Percentiles rank a stretch among this genome's conserved stretches.
phyloP scores from a whole-genome alignment of 2,113 vertebrate genomes.

The Alligator sinensis region DNA sequence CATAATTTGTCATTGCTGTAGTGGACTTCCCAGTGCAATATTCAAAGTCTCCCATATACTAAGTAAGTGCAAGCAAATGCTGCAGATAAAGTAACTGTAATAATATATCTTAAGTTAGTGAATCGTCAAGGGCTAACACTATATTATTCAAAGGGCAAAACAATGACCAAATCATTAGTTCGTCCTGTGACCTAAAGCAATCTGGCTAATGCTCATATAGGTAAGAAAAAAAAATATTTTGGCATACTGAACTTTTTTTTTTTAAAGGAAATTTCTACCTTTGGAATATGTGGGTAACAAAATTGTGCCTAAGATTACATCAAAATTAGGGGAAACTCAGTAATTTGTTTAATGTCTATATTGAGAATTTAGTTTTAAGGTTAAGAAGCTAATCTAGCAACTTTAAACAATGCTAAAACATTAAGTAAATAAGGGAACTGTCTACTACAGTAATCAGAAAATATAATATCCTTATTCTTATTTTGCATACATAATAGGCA shows the following conservation, averaged over 20 bases:
- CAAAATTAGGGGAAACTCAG: not conserved
- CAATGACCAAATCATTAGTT: not conserved
- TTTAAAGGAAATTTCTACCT: not conserved
- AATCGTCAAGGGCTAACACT: not conserved
- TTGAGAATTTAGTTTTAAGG: not conserved
- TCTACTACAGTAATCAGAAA: slow-evolving; percentile 64
- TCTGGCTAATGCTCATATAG: not conserved
- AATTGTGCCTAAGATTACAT: not conserved
- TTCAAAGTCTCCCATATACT: not conserved
- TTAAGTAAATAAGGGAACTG: slow-evolving; percentile 55
- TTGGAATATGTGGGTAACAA: not conserved
- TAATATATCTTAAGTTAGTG: not conserved
- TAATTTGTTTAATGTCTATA: not conserved
- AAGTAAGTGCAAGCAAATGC: not conserved
- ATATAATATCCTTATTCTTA: slow-evolving; percentile 24
- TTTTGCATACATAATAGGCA: slow-evolving; percentile 67
- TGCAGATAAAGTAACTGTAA: not conserved
- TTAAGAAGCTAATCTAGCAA: slow-evolving; percentile 30
- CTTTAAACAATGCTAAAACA: slow-evolving; percentile 26
- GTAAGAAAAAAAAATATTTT: not conserved
- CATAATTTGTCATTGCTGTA: not conserved
- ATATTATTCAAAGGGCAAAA: not conserved
- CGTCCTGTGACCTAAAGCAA: not conserved
- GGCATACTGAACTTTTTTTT: not conserved
- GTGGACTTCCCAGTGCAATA: not conserved